These are phyloP conservation scores for Orchestes rusci DNA, from an alignment of 2,888 invertebrate species.

Conservation along the genomic window DNA sequence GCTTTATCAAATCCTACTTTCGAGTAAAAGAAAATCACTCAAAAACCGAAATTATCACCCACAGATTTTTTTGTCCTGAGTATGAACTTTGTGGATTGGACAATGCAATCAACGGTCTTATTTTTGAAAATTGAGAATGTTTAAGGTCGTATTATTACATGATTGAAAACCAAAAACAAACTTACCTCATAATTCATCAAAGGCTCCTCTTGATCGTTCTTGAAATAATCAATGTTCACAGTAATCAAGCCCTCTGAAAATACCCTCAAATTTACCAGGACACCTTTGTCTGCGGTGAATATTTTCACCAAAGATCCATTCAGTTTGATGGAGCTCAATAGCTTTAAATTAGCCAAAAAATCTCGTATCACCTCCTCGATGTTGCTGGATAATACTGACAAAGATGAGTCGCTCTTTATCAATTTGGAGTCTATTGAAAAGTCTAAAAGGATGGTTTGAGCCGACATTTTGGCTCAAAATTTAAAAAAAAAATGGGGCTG, in stretches of 20 bases:
- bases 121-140: not conserved
- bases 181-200: slow-evolving; percentile 71
- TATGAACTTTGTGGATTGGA: no score
- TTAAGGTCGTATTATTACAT: not conserved
- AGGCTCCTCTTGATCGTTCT: slow-evolving; percentile 65
- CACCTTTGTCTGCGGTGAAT: slow-evolving; percentile 62
- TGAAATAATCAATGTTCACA: slow-evolving; percentile 76
- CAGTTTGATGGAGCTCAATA: slow-evolving; percentile 58
- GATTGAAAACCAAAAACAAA: no score
- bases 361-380: slow-evolving; percentile 64
- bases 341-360: slow-evolving; percentile 63
- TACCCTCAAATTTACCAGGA: slow-evolving; percentile 63
- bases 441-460: slow-evolving; percentile 50
- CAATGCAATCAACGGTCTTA: not conserved
- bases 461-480: no score
- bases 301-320: slow-evolving; percentile 66
- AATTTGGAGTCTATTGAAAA: slow-evolving; percentile 67
- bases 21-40: not conserved
- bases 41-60: no score
- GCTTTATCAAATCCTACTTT: not conserved
- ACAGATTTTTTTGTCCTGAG: no score
- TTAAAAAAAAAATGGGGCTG: no score
- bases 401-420: slow-evolving; percentile 58
- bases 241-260: slow-evolving; percentile 72
- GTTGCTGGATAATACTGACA: slow-evolving; percentile 58